Evolutionary conservation across 1,140 invertebrate species (phyloP).

Genomic region (Drosophila aff.): DNA sequence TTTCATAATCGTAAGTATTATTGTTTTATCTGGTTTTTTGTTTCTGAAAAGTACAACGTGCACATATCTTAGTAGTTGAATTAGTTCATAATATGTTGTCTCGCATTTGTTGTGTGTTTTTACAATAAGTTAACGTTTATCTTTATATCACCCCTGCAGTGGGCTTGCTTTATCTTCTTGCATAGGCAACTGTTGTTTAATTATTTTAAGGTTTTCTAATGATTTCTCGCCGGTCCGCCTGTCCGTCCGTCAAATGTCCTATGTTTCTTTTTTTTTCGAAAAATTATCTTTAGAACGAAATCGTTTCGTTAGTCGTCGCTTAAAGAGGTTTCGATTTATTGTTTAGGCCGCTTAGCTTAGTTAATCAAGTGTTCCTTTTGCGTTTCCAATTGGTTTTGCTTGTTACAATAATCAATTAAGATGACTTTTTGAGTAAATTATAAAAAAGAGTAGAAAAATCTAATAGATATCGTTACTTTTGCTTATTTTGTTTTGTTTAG

Average conservation of each 20-base stretch:
- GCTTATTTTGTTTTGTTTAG: constrained; percentile 59
- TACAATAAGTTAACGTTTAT: constrained; percentile 81
- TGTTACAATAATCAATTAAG: constrained; percentile 66
- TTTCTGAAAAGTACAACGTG: constrained; percentile 80
- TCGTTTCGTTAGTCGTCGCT: constrained; percentile 49
- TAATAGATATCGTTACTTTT: constrained; percentile 70
- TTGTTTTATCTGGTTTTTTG: constrained; percentile 45
- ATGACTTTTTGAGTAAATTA: constrained; percentile 77
- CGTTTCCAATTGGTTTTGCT: constrained; percentile 54
- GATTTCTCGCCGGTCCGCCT: constrained; percentile 25
- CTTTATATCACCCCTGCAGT: constrained; percentile 39
- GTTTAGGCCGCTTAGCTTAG: constrained; percentile 73
- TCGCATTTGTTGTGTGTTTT: constrained; percentile 50
- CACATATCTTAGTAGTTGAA: constrained; percentile 73
- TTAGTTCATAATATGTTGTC: constrained; percentile 56
- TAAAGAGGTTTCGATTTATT: constrained; percentile 46
- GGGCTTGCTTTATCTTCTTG: constrained; percentile 51
- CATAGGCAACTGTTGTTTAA: constrained; percentile 75
- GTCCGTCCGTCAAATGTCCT: constrained; percentile 9
- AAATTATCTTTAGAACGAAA: constrained; percentile 58
- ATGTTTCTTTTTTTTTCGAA: constrained; percentile 7
- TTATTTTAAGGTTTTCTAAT: constrained; percentile 63
- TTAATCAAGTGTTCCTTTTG: constrained; percentile 57
- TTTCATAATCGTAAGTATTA: constrained; percentile 32
- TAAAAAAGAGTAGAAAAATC: constrained; percentile 84